Conservation (phyloP, 1,140 invertebrate genomes). For the Pantala flavescens region DNA sequence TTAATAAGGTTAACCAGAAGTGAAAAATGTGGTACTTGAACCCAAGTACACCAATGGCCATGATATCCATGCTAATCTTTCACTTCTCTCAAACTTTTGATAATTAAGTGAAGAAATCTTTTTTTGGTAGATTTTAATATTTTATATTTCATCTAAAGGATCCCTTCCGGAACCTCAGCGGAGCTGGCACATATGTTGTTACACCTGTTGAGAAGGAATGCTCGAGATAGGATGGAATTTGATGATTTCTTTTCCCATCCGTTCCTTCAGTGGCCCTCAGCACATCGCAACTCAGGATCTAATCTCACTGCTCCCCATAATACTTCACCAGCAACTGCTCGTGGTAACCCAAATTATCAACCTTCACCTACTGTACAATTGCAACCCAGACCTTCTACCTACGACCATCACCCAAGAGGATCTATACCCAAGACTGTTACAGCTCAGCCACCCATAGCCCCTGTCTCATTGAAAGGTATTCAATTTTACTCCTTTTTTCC, state of each 20-base stretch:
- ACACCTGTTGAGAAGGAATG: slow-evolving; percentile 80
- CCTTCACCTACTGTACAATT: slow-evolving; percentile 17
- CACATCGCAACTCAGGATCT: slow-evolving; percentile 33
- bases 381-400: slow-evolving; percentile 53
- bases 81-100: too few relatives aligned
- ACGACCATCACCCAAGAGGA: neutral
- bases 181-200: slow-evolving; percentile 78
- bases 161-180: slow-evolving; percentile 82
- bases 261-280: slow-evolving; percentile 64
- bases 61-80: too few relatives aligned
- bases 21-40: too few relatives aligned
- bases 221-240: slow-evolving; percentile 91
- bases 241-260: slow-evolving; percentile 88
- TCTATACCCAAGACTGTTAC: neutral
- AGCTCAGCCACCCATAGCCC: neutral
- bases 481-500: neutral
- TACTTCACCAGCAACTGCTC: slow-evolving; percentile 24
- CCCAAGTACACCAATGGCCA: too few relatives aligned
- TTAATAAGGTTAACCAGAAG: too few relatives aligned
- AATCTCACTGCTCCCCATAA: slow-evolving; percentile 18
- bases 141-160: slow-evolving; percentile 47
- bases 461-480: neutral
- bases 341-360: neutral
- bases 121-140: too few relatives aligned
- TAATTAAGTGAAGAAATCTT: too few relatives aligned